Base-by-base conservation (phyloP, 2,113 vertebrate genomes). In the Lepus timidus region DNA sequence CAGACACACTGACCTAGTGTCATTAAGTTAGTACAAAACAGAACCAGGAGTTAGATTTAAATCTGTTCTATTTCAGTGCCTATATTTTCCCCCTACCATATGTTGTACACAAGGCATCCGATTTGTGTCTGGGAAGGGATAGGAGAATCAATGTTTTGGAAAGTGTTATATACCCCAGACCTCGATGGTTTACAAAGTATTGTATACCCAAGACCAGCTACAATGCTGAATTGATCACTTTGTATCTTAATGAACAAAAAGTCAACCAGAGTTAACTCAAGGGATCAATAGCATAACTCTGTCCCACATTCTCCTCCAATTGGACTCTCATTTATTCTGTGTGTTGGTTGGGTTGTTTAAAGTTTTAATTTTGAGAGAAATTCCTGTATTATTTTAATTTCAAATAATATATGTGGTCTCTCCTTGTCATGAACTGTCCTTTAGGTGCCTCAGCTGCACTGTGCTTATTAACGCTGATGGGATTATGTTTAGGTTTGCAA, bases 331-430 rank as follows among this genome's bases (percentile, higher is more conserved):
- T 90, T 91, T 82, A 78, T 91, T 94, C 9, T 82, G 3, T 83
- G 39, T 87, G 31, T 93, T 78, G 12, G 61, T 68, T 76, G 78
- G 17, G 3, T 67, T 67, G 55, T 64, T 90, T 74, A 82, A 96
- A 88, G 36, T 36, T 85, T 83, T 83, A 23, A 62, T 73, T 86
- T 95, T 83, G 49, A 90, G 67, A 84, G 49, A 62, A 51, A 79
- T n/a, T 3, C 12, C 29, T 81, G 13, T 74, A 80, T 95, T 92
- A 84, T 90, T 87, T 92, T 95, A 14, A 85, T 85, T 90, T 94
- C 51, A 93, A 68, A 55, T 62, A 83, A 68, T 73, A 36, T 58
- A 65, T 87, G 75, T 76, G 78, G 31, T 65, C 19, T 19, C 9
- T 95, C 27, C 25, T 13, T 25, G 67, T 11, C 20, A 84, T 93